Evolutionary conservation across 2,113 vertebrate genomes (phyloP).

Genomic region (Petroica traversi): DNA sequence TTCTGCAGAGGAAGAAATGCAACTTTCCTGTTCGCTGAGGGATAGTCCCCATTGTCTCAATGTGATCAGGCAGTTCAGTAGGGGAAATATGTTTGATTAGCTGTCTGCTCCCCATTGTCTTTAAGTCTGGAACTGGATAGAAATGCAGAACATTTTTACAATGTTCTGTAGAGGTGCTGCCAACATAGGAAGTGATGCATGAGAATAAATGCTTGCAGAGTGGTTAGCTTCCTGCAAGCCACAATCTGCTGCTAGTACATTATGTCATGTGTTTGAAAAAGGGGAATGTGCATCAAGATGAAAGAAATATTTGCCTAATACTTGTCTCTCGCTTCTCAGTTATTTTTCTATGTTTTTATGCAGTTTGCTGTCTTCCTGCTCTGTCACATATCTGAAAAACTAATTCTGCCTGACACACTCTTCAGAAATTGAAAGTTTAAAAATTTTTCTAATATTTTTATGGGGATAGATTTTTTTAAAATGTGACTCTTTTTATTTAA

Average conservation of each 20-base stretch:
- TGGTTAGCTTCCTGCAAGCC: neutral
- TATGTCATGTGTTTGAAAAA: neutral
- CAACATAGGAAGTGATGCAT: neutral
- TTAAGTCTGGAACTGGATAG: neutral
- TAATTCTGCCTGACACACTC: neutral
- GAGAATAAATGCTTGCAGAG: neutral
- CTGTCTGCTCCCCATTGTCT: neutral
- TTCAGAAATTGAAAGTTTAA: neutral
- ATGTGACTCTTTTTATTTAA: neutral
- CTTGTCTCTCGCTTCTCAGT: neutral
- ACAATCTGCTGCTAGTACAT: neutral
- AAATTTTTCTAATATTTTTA: neutral
- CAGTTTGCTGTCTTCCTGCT: neutral
- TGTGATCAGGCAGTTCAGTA: neutral
- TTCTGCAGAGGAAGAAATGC: neutral
- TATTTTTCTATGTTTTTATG: neutral
- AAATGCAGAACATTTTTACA: neutral
- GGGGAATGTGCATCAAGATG: neutral
- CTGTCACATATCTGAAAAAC: neutral
- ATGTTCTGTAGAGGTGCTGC: neutral
- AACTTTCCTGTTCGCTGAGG: neutral
- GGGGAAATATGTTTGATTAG: neutral
- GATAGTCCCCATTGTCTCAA: neutral
- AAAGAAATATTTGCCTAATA: neutral
- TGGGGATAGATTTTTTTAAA: neutral